Conservation (phyloP, 2,113 vertebrate genomes). For the Saguinus midas region DNA sequence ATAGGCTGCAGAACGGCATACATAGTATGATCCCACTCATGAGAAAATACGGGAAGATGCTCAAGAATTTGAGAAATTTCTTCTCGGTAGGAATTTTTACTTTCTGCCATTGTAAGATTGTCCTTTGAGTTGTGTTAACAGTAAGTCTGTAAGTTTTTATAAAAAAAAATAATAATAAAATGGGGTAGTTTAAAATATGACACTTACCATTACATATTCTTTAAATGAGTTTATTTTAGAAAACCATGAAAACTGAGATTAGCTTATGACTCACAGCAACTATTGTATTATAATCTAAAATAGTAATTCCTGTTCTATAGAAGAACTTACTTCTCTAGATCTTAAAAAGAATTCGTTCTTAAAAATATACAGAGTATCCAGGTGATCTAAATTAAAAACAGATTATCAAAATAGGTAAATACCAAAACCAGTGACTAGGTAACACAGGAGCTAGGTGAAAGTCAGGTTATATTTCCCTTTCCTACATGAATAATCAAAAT, state of each 20-base stretch:
- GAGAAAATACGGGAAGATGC: neutral
- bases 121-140: conserved; percentile 51
- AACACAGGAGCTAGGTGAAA: neutral
- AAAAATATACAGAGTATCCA: conserved; percentile 46
- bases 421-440: neutral
- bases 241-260: conserved; percentile 68
- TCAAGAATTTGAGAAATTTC: conserved; percentile 16
- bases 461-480: conserved; percentile 9
- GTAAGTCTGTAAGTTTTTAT: neutral
- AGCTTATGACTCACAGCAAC: conserved; percentile 64
- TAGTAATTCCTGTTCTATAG: conserved; percentile 62
- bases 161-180: conserved; percentile 56
- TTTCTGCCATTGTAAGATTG: conserved; percentile 24
- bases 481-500: conserved; percentile 12
- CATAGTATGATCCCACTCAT: neutral
- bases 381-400: conserved; percentile 20
- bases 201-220: conserved; percentile 47
- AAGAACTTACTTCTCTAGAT: conserved; percentile 45
- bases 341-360: conserved; percentile 1
- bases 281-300: conserved; percentile 60
- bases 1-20: neutral
- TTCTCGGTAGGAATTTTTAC: neutral
- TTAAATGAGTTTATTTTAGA: conserved; percentile 74
- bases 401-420: neutral
- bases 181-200: conserved; percentile 44